Base-by-base conservation (phyloP, 2,113 vertebrate species). In the Theristicus caerulescens region DNA sequence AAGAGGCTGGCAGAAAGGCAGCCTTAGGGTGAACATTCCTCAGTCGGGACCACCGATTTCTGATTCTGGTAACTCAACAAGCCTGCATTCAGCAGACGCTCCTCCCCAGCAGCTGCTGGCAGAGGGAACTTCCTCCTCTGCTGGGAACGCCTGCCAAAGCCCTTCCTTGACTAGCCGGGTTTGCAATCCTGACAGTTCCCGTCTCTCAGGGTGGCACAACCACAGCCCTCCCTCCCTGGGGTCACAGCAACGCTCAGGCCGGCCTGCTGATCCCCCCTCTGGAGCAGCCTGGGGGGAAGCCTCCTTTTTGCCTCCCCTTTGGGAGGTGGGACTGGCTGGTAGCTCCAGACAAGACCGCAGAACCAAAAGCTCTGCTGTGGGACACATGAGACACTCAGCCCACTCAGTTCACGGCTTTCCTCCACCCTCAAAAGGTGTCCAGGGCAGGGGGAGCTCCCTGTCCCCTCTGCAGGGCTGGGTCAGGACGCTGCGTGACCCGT, bases 131-230 rank as follows among this genome's bases (percentile, higher is more conserved):
- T 95, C 86, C 92, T 61, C 17, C 44, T 84, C 71, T 81, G 62
- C 85, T 76, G 78, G 82, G 52, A 81, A 54, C 34, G 38, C 72
- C 58, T 77, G 88, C 93, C 95, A 92, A 22, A 95, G 82, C 58
- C 80, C 44, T 69, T 49, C 42, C 82, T 32, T 44, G 10, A 6
- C 16, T 16, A 20, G 24, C 62, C 2, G 7, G 58, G 9, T 27
- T 38, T 80, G 81, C 62, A 90, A 24, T 34, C n/a, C 42, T 13
- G 20, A n/a, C 42, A 64, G 47, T 58, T 36, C 72, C 38, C 86
- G 72, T 86, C 38, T 44, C 40, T 36, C 26, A 2, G 47, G 16
- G 52, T 3, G 9, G 61, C 88, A 88, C 55, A 61, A 16, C 11
- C 72, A 71, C 57, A 80, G 42, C 71, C 42, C 34, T 80, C 55